Evolutionary conservation across 2,888 invertebrate species (phyloP).

Genomic region (Invenusta paracnida): DNA sequence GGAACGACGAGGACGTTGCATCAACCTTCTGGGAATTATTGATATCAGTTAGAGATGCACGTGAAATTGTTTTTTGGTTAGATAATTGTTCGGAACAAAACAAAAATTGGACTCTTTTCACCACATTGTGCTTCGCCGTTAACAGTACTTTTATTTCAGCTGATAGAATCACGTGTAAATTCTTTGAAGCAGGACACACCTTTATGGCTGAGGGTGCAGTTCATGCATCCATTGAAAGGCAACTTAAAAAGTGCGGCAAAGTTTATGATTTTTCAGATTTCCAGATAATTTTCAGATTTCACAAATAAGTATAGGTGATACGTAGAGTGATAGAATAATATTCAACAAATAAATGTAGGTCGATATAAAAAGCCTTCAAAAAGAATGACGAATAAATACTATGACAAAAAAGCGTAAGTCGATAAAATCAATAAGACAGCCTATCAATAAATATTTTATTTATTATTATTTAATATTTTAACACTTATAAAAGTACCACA

Average conservation of each 20-base stretch:
- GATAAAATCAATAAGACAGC: not conserved
- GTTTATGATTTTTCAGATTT: slow-evolving; percentile 13
- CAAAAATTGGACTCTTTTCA: slow-evolving; percentile 16
- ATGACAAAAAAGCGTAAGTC: not conserved
- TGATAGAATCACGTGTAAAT: not conserved
- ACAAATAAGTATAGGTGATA: no score
- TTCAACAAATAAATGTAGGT: not conserved
- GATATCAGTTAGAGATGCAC: slow-evolving; percentile 1
- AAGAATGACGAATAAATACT: not conserved
- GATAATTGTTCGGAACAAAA: slow-evolving; percentile 2
- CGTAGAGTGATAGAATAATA: not conserved
- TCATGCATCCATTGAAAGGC: not conserved
- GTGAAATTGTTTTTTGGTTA: not conserved
- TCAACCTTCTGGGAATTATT: not conserved
- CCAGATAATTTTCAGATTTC: no score
- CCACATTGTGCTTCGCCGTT: not conserved
- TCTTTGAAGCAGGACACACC: slow-evolving; percentile 20
- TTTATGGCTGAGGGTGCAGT: not conserved
- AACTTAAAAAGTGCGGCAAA: not conserved
- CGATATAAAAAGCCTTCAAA: not conserved
- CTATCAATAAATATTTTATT: not conserved
- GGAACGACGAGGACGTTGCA: not conserved
- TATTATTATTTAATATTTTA: not conserved
- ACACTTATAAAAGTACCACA: not conserved
- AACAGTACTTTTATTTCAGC: slow-evolving; percentile 2